These are phyloP conservation scores for Hypomecis punctinalis DNA, from an alignment of 2,888 invertebrate genomes.

Conservation along the genomic window DNA sequence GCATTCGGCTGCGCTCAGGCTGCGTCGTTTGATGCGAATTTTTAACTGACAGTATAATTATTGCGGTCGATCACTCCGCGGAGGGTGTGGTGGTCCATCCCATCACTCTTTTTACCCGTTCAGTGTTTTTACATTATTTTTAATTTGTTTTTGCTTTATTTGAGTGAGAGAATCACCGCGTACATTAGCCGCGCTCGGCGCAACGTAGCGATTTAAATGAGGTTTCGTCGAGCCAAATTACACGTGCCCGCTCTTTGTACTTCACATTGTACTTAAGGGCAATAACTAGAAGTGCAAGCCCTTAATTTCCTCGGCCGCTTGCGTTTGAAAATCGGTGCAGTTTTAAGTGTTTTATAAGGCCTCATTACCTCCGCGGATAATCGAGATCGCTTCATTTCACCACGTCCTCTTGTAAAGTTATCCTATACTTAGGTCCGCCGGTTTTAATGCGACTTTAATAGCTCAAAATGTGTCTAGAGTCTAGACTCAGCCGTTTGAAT, in stretches of 20 bases:
- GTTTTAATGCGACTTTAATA: slow-evolving; percentile 11
- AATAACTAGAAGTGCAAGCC: slow-evolving; percentile 77
- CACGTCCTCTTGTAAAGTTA: slow-evolving; percentile 37
- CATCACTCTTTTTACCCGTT: slow-evolving; percentile 76
- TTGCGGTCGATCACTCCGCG: slow-evolving; percentile 68
- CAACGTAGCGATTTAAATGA: slow-evolving; percentile 75
- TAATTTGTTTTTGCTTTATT: slow-evolving; percentile 78
- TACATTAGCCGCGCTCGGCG: slow-evolving; percentile 73
- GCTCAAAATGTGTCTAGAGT: slow-evolving; percentile 12
- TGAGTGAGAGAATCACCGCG: slow-evolving; percentile 71
- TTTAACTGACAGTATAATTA: slow-evolving; percentile 78
- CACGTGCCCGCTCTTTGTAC: slow-evolving; percentile 74
- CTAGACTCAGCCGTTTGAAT: slow-evolving; percentile 20
- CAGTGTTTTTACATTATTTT: slow-evolving; percentile 79
- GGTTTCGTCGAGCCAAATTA: slow-evolving; percentile 81
- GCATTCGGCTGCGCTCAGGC: slow-evolving; percentile 36
- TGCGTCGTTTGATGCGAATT: slow-evolving; percentile 59
- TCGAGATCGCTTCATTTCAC: slow-evolving; percentile 54
- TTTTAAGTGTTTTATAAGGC: slow-evolving; percentile 66
- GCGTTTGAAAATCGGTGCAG: slow-evolving; percentile 62
- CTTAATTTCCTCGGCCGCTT: slow-evolving; percentile 74
- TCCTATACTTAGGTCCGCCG: slow-evolving; percentile 11
- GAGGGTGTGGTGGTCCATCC: slow-evolving; percentile 74
- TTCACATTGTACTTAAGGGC: slow-evolving; percentile 83
- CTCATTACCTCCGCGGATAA: slow-evolving; percentile 53